Evolutionary conservation across 2,113 vertebrate species (phyloP), one percentile per base, ranked within the genome.

Genomic region (Uria aalge): DNA sequence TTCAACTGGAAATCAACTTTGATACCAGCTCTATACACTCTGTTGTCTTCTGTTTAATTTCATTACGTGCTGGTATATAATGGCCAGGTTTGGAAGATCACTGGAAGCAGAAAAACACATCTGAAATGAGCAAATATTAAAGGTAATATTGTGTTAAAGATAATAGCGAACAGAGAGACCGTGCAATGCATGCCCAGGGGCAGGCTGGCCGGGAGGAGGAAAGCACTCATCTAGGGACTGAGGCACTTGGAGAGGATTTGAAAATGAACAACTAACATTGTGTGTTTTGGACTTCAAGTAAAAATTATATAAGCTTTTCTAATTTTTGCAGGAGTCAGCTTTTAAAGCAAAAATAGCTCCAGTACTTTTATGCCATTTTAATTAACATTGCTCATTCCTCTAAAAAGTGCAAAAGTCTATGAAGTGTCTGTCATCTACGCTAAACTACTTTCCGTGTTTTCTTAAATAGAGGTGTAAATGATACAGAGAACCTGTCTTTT

Each of bases 91-190:
- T 34, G 34, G 75, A 83, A 48, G 19, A 26, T 22, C 19, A 11
- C 21, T 36, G 32, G 43, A 47, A 62, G 23, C 1, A 40, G 53
- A 14, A 64, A 81, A 84, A 15, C 3, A 2, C 29, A 16, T 9
- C 30, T 47, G 16, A 69, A 69, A 20, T 15, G 3, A 81, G 8
- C 11, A 29, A 24, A 27, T n/a, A 5, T 15, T 8, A 34, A 81
- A 77, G 45, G 18, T 24, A 74, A 8, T 26, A 12, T 2, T 43
- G 8, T 8, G 10, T 57, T 71, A 12, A 45, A 73, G 30, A 15
- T 3, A 32, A 4, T 3, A 1, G 6, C 1, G 13, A 45, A 1
- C 7, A 18, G 34, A 30, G 20, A 20, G 2, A 2, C 0, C 0
- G 6, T 17, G 34, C 38, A n/a, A 19, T 30, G 9, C 2, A 0